phyloP scores from a whole-genome alignment of 2,113 vertebrate genomes.

The Sceloporus tristichus region DNA sequence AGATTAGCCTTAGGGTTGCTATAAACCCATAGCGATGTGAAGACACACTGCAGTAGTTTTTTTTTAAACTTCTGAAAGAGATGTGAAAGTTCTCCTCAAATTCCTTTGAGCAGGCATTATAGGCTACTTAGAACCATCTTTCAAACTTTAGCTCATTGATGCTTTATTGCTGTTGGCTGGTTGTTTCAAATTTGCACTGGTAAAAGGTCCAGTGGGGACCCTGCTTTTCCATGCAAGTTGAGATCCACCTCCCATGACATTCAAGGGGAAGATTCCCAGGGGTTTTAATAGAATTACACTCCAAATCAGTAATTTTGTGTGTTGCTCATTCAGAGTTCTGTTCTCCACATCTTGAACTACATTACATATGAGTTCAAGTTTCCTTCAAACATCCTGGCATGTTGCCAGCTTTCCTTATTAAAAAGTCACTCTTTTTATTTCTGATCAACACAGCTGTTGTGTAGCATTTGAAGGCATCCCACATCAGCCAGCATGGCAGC shows the following conservation, averaged over 20 bases:
- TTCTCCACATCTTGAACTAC: slow-evolving; percentile 72
- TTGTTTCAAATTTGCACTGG: background rate
- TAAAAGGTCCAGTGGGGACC: slow-evolving; percentile 24
- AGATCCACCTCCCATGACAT: background rate
- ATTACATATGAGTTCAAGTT: slow-evolving; percentile 72
- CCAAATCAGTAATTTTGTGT: slow-evolving; percentile 40
- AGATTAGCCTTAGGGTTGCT: too few species aligned
- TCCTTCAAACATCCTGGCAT: slow-evolving; percentile 70
- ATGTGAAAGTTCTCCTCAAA: slow-evolving; percentile 56
- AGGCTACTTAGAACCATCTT: slow-evolving; percentile 56
- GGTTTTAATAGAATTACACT: slow-evolving; percentile 2
- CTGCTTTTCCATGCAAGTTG: slow-evolving; percentile 56
- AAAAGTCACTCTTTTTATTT: slow-evolving; percentile 78
- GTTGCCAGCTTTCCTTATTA: slow-evolving; percentile 76
- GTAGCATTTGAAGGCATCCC: slow-evolving; percentile 72
- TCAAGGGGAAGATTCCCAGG: background rate
- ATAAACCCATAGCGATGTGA: too few species aligned
- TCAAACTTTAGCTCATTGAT: slow-evolving; percentile 63
- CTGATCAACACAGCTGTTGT: slow-evolving; percentile 73
- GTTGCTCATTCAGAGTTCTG: slow-evolving; percentile 69
- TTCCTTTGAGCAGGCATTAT: slow-evolving; percentile 62
- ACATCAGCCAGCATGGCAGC: slow-evolving; percentile 70
- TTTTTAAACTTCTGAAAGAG: slow-evolving; percentile 51
- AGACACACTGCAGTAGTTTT: too few species aligned
- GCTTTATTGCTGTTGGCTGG: slow-evolving; percentile 59